These are phyloP conservation scores for Tribolium madens DNA, from an alignment of 1,140 invertebrate genomes.

Conservation along the genomic window DNA sequence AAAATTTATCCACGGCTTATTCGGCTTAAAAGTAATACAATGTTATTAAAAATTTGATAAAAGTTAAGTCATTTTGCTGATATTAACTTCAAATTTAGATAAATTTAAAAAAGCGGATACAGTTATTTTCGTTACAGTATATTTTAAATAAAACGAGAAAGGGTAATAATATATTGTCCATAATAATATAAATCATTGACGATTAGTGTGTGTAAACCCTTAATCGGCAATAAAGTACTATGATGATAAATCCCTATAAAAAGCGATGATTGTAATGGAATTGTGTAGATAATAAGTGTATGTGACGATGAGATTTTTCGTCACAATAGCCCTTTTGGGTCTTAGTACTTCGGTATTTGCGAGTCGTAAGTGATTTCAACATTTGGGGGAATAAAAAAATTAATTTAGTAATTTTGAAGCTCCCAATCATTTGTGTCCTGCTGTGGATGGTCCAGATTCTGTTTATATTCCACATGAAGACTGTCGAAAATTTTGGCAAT, in stretches of 20 bases:
- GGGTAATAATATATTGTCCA: background rate
- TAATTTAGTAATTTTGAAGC: background rate
- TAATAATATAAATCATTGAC: background rate
- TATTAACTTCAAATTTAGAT: no score
- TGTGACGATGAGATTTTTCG: slow-evolving; percentile 1
- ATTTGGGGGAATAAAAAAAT: background rate
- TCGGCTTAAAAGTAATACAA: background rate
- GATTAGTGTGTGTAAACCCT: background rate
- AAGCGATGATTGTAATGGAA: background rate
- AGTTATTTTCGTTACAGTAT: no score
- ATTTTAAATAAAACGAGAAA: no score
- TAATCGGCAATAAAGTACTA: background rate
- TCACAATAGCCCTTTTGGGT: background rate
- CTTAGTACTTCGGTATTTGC: background rate
- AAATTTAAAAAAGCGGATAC: no score
- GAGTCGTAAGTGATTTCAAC: background rate
- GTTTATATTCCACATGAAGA: slow-evolving; percentile 58
- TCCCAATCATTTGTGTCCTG: slow-evolving; percentile 40
- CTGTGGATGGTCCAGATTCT: slow-evolving; percentile 46
- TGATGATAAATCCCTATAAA: background rate
- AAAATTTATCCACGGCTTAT: background rate
- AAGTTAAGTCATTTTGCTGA: no score
- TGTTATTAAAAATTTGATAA: background rate
- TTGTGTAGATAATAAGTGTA: slow-evolving; percentile 15
- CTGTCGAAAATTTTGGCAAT: slow-evolving; percentile 72